Conservation (phyloP, 2,797 vertebrate genomes). For the Meda fulgida region DNA sequence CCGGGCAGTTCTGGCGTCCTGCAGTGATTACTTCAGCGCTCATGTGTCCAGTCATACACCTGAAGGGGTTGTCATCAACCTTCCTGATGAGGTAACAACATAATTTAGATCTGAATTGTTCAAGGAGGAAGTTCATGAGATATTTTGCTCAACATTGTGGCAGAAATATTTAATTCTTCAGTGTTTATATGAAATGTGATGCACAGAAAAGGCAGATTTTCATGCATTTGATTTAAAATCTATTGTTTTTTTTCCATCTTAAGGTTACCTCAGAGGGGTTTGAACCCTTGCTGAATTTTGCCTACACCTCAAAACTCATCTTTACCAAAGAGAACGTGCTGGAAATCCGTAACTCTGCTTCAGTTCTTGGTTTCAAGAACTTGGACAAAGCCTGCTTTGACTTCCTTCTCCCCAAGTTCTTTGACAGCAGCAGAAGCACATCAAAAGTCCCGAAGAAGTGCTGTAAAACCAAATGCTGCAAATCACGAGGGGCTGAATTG, state of each 20-base stretch:
- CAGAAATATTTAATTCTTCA: neutral
- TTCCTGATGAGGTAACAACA: conserved; percentile 88
- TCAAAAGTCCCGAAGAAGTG: conserved; percentile 77
- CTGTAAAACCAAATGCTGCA: conserved; percentile 78
- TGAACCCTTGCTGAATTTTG: conserved; percentile 91
- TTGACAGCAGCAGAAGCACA: conserved; percentile 73
- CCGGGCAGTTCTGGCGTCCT: conserved; percentile 89
- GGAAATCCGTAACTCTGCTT: conserved; percentile 86
- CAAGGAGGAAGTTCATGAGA: neutral
- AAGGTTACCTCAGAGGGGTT: conserved; percentile 92
- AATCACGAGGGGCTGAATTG: conserved; percentile 61
- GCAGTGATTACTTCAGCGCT: conserved; percentile 88
- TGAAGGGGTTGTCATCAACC: conserved; percentile 76
- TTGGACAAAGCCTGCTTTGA: conserved; percentile 93
- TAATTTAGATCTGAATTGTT: neutral
- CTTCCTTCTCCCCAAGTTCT: conserved; percentile 90
- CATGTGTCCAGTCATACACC: conserved; percentile 78
- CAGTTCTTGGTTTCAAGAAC: conserved; percentile 87
- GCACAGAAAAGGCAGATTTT: neutral
- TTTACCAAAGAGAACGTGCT: conserved; percentile 89
- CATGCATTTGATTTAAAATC: neutral
- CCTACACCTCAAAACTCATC: conserved; percentile 92
- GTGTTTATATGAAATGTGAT: neutral
- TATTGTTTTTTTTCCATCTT: conserved; percentile 9
- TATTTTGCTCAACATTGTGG: neutral